These are phyloP conservation scores for Hexactinellida sp. DNA, from an alignment of 37 sponge, comb jelly and placozoan genomes.

Conservation along the genomic window DNA sequence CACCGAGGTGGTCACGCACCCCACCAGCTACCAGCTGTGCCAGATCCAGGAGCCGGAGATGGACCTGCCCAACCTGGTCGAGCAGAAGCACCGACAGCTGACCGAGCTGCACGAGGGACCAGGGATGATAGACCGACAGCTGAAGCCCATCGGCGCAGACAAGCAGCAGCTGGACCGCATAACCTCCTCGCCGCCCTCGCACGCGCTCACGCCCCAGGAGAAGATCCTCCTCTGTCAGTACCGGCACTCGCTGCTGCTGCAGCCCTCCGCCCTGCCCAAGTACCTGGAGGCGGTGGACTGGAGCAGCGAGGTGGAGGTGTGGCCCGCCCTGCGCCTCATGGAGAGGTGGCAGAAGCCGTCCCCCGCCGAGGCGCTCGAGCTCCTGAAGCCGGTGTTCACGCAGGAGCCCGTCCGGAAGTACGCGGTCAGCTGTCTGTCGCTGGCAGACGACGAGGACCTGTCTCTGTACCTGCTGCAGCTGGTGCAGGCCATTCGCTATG, in stretches of 20 bases:
- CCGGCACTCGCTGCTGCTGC: conserved; percentile 65
- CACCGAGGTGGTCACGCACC: background rate
- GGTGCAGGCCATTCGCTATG: conserved; percentile 73
- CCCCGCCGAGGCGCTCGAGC: conserved; percentile 78
- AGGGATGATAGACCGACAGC: conserved; percentile 50
- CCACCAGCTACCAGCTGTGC: conserved; percentile 23
- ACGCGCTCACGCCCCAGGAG: conserved; percentile 56
- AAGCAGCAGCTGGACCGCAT: conserved; percentile 34
- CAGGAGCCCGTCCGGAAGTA: conserved; percentile 63
- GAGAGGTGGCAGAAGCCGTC: conserved; percentile 84
- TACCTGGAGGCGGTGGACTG: conserved; percentile 89
- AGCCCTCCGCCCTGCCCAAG: conserved; percentile 66
- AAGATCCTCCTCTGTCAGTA: conserved; percentile 82
- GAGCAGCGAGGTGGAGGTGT: conserved; percentile 30
- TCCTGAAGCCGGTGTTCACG: conserved; percentile 62
- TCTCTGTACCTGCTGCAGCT: conserved; percentile 66
- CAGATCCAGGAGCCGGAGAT: conserved; percentile 51
- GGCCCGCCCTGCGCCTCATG: conserved; percentile 65
- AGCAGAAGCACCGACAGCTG: conserved; percentile 77
- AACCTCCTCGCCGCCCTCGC: conserved; percentile 64
- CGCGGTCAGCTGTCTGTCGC: conserved; percentile 69
- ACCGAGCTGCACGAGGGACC: conserved; percentile 52
- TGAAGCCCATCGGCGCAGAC: conserved; percentile 46
- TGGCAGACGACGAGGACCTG: conserved; percentile 83
- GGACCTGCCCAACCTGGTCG: conserved; percentile 78